Base-by-base conservation (phyloP, 23 tunicate species). In the Phallusia fumigata region DNA sequence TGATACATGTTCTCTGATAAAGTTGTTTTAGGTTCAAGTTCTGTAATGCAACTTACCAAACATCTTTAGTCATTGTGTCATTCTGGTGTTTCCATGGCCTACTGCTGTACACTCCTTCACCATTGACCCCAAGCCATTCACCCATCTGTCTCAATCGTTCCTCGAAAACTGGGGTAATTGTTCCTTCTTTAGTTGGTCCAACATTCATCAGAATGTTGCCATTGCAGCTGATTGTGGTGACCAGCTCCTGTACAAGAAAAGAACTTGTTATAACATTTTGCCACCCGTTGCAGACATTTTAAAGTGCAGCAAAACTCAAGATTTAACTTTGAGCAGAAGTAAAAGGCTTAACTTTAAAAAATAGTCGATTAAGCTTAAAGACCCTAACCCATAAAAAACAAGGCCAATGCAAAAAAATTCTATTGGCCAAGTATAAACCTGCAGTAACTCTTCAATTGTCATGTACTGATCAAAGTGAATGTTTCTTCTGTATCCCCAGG, bases 1-100 rank as follows among this genome's bases (percentile, higher is more conserved):
- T 58, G 69, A 22, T 51, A 51, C 18, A 58, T 58, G 28, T 21
- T 21, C 13, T 58, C 28, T 58, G 26, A 1, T 58, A 58, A 8
- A 58, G 8, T 22, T 58, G 26, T 58, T 21, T 1, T 2, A 58
- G 69, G 13, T 58, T 24, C 58, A 58, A 58, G 69, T 24, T 58
- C 28, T 58, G 69, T 58, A 58, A 58, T 58, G 1, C 13, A 40
- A 58, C 78, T 74, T 81, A 90, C 95, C 95, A 90, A 33, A 85
- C 86, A 21, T 80, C 86, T 36, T 76, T 64, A 0, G 86, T 85
- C 21, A 85, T 19, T 8, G 95, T 64, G 65, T 90, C 95, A 76
- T 90, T 90, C 75, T 90, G 95, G 76, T 90, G 87, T 32, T 73
- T 85, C 95, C 95, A 90, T 8, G 95, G 95, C 40, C 52, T 78